A percentile compares a stretch with the other conserved stretches of the same genome.
Conservation (phyloP, 2,888 invertebrate species). For the Biston stratarius region DNA sequence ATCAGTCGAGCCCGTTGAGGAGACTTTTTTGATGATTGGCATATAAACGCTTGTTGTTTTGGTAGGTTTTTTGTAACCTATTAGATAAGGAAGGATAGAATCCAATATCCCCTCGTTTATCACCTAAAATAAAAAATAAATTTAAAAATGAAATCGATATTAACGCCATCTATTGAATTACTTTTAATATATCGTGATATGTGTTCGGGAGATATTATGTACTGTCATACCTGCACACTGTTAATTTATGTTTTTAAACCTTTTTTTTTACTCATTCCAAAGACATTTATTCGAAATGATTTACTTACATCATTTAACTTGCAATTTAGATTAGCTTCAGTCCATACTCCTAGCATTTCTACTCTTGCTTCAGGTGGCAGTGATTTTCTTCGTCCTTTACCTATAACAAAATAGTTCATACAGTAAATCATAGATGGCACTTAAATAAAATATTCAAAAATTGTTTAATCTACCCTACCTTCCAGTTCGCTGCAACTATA, state of each 20-base stretch:
- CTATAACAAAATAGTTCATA: constrained; percentile 49
- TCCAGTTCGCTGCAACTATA: constrained; percentile 78
- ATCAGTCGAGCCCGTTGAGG: constrained; percentile 65
- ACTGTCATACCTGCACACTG: too few relatives aligned
- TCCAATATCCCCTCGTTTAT: constrained; percentile 94
- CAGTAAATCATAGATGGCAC: constrained; percentile 48
- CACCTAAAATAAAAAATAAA: too few relatives aligned
- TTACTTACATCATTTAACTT: constrained; percentile 80
- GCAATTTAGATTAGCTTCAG: constrained; percentile 81
- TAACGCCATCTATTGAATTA: constrained; percentile 61
- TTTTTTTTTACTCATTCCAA: background rate
- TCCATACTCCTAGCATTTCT: constrained; percentile 82
- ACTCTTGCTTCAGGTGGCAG: constrained; percentile 70
- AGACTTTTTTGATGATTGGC: constrained; percentile 84
- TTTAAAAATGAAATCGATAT: constrained; percentile 35
- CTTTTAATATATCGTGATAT: background rate
- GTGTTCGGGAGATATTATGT: background rate
- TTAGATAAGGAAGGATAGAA: constrained; percentile 92
- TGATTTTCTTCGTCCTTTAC: constrained; percentile 61
- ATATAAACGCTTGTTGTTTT: constrained; percentile 84
- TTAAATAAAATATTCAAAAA: constrained; percentile 12
- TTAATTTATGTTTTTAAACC: too few relatives aligned
- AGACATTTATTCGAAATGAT: background rate
- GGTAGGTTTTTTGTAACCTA: constrained; percentile 83
- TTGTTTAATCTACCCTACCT: constrained; percentile 52